These are phyloP conservation scores for Heliconius himera DNA, from an alignment of 1,140 invertebrate genomes.

Conservation along the genomic window DNA sequence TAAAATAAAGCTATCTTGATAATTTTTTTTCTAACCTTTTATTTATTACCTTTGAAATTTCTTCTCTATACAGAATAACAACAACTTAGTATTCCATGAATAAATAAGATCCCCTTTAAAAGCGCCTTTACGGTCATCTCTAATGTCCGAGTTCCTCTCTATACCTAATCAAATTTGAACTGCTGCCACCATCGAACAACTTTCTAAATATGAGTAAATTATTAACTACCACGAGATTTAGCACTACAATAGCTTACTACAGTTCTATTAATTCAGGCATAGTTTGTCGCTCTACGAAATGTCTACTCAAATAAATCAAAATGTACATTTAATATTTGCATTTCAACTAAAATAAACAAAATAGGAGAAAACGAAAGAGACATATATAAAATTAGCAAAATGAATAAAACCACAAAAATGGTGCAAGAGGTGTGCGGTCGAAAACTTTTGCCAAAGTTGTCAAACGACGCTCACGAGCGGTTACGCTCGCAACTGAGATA, in stretches of 20 bases:
- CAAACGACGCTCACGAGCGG: constrained; percentile 33
- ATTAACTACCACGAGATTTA: background rate
- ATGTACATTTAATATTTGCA: background rate
- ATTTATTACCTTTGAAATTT: too few species aligned
- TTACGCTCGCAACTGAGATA: constrained; percentile 26
- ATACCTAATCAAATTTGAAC: too few species aligned
- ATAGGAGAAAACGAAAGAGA: background rate
- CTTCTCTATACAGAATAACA: too few species aligned
- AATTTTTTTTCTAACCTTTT: too few species aligned
- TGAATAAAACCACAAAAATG: constrained; percentile 34
- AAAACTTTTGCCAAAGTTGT: constrained; percentile 33
- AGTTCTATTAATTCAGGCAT: background rate
- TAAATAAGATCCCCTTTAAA: too few species aligned
- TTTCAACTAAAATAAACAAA: background rate
- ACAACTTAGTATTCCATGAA: too few species aligned
- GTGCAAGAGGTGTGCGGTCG: constrained; percentile 21
- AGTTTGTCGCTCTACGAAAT: background rate
- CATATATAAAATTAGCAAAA: constrained; percentile 19
- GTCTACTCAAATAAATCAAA: background rate
- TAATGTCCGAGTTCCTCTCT: too few species aligned
- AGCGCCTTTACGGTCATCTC: too few species aligned
- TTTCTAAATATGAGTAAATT: too few species aligned
- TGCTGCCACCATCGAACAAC: too few species aligned
- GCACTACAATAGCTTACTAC: background rate
- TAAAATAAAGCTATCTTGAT: too few species aligned